Conservation (phyloP, 2,888 invertebrate genomes). For the Dynastes maya region DNA sequence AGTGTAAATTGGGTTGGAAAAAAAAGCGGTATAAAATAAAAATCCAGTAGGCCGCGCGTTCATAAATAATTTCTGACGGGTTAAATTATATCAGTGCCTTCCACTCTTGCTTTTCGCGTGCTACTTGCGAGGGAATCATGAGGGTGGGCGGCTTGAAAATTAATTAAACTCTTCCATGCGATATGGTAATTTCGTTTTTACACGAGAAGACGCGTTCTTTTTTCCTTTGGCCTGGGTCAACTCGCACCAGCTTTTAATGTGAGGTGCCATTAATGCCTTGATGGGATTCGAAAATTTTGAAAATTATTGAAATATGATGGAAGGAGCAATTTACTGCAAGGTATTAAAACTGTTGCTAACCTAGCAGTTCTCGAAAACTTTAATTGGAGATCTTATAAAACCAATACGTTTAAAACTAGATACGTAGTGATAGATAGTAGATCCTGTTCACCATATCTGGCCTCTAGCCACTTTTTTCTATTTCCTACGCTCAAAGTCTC, state of each 20-base stretch:
- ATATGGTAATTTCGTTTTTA: conserved; percentile 46
- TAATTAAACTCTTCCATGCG: conserved; percentile 46
- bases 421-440: too few relatives aligned
- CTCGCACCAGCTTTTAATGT: conserved; percentile 27
- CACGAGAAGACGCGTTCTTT: neutral
- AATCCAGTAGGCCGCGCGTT: conserved; percentile 19
- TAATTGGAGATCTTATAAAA: too few relatives aligned
- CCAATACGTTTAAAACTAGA: too few relatives aligned
- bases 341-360: too few relatives aligned
- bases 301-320: neutral
- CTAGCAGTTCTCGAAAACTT: too few relatives aligned
- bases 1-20: neutral
- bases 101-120: conserved; percentile 44
- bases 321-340: too few relatives aligned
- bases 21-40: conserved; percentile 10
- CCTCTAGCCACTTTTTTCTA: too few relatives aligned
- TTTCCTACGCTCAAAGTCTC: too few relatives aligned
- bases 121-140: conserved; percentile 4
- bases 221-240: conserved; percentile 36
- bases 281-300: neutral
- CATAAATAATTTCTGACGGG: conserved; percentile 44
- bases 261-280: neutral
- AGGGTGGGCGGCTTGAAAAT: conserved; percentile 20
- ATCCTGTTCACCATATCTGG: too few relatives aligned
- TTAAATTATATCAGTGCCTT: conserved; percentile 47